Evolutionary conservation across 2,113 vertebrate genomes (phyloP).

Genomic region (Coptodon bakossiorum): DNA sequence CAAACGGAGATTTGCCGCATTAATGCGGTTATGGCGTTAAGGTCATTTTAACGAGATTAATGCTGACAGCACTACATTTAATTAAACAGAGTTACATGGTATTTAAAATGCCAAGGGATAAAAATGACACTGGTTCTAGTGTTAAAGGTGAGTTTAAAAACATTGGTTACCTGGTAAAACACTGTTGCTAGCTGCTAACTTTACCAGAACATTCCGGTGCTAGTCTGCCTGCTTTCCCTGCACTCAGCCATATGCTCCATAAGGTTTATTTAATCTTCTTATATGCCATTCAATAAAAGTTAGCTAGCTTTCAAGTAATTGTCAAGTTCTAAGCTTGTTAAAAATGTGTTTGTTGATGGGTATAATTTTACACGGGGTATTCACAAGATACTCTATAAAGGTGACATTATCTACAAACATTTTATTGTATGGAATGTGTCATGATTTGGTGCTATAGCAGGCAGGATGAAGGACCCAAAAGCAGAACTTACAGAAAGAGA

Average conservation of each 20-base stretch:
- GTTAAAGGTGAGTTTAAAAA: not conserved
- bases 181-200: not conserved
- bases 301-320: fast-evolving
- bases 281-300: not conserved
- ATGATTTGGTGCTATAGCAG: fast-evolving
- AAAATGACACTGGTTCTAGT: not conserved
- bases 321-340: not conserved
- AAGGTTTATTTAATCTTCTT: not conserved
- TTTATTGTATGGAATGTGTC: not conserved
- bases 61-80: not conserved
- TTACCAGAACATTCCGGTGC: not conserved
- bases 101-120: fast-evolving
- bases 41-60: fast-evolving
- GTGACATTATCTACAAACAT: not conserved
- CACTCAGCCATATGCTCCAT: not conserved
- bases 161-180: not conserved
- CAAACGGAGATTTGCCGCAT: not conserved
- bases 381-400: not conserved
- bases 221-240: not conserved
- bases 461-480: not conserved
- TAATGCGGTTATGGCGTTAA: fast-evolving
- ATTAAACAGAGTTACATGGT: not conserved
- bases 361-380: not conserved
- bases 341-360: not conserved
- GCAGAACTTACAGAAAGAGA: not conserved